Evolutionary conservation across 2,888 invertebrate species (phyloP), one percentile per base, ranked within the genome.

Genomic region (Tetranychus piercei): DNA sequence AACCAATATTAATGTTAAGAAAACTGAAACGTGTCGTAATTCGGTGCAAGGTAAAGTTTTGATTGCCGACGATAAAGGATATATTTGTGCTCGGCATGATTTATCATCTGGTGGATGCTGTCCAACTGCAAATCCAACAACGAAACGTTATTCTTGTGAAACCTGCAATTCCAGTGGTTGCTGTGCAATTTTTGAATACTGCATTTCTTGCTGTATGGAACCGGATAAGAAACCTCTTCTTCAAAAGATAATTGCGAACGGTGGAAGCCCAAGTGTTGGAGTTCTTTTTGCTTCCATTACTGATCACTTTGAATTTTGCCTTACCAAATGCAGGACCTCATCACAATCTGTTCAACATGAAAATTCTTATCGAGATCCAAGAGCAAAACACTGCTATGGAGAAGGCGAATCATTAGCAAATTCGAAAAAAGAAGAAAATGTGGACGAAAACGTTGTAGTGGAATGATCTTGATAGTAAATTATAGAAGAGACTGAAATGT

Each of bases 171-270:
- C 23, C 9, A 22, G 81, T 80, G 88, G 90, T 77, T 95, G 95
- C 81, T 95, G 95, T 83, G 87, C 88, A 75, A 86, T 92, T 73
- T 95, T 91, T 81, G 95, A 95, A 82, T 88, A 91, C 81, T 95
- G 95, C 82, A 91, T 95, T 15, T 92, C 94, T 0, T 95, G 94
- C 81, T 95, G 94, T 82, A 85, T 94, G 76, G 89, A 92, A 82
- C 94, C 94, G 6, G 87, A 88, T 79, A 92, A 93, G 89, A 87
- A 87, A 84, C 86, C 88, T 74, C 84, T 92, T 79, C 83, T 92
- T 77, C 88, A 90, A 82, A 83, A 86, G 78, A 88, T 92, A 22
- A 81, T 92, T 75, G 44, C 45, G 18, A 73, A 73, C 22, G 43
- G 69, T 18, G 87, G 88, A 4, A 87, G 88, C 0, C 88, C 89